A percentile compares a stretch with the other conserved stretches of the same genome.
Evolutionary conservation across 2,113 vertebrate species (phyloP).

Genomic region (Perca schrenkii): DNA sequence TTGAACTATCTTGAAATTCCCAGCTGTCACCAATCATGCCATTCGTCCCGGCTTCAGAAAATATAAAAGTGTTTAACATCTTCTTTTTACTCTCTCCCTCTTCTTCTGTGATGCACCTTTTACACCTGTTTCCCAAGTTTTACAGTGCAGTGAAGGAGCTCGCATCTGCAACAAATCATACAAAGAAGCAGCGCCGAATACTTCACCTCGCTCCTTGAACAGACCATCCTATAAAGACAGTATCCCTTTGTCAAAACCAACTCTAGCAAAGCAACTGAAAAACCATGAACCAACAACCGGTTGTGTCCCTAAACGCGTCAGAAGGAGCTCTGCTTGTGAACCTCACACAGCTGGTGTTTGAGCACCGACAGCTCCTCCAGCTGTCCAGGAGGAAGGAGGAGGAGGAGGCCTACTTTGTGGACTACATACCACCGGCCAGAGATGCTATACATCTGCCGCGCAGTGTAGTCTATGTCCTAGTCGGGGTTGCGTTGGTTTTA

Average conservation of each 20-base stretch:
- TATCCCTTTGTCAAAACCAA: constrained; percentile 9
- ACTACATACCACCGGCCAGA: constrained; percentile 78
- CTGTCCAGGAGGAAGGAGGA: constrained; percentile 48
- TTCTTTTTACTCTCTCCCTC: constrained; percentile 33
- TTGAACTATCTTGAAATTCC: constrained; percentile 21
- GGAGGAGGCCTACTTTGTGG: constrained; percentile 78
- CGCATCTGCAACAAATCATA: constrained; percentile 14
- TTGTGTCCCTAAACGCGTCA: constrained; percentile 44
- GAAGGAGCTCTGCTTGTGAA: constrained; percentile 50
- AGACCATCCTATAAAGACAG: constrained; percentile 23
- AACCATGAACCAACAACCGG: constrained; percentile 49
- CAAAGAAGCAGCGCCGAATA: constrained; percentile 10
- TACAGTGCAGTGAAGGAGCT: constrained; percentile 40
- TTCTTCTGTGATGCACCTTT: constrained; percentile 25
- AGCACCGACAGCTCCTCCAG: constrained; percentile 77
- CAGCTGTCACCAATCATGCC: constrained; percentile 27
- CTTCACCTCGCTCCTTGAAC: constrained; percentile 14
- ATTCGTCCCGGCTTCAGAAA: constrained; percentile 4
- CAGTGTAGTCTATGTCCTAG: constrained; percentile 80
- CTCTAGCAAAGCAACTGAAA: constrained; percentile 2
- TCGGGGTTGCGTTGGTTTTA: constrained; percentile 85
- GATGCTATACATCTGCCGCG: constrained; percentile 66
- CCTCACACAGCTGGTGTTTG: constrained; percentile 51
- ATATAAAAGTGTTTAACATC: constrained; percentile 6
- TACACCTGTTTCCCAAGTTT: constrained; percentile 45